Base-by-base conservation (phyloP, 2,888 invertebrate species). In the Autographa gamma region DNA sequence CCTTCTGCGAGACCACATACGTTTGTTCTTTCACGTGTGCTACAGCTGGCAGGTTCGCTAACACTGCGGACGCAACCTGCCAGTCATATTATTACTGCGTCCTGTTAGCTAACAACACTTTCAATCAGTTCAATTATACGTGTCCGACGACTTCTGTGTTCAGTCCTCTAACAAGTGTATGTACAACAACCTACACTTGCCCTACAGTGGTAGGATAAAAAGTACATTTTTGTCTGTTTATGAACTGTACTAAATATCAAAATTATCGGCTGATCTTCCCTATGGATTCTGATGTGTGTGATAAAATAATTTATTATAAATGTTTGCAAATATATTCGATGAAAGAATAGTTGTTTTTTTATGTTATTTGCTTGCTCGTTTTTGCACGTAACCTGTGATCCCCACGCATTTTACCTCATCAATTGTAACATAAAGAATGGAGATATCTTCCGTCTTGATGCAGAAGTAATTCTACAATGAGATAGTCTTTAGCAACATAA, bases 31-130 rank as follows among this genome's bases (percentile, higher is more conserved):
- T 56, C 25, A 56, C 54, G 54, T 56, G 54, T 13, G 11, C 54
- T 25, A 19, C 54, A 11, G 54, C 19, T 25, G 54, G 54, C 3
- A 56, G 54, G 11, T 56, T 56, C 25, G 19, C 54, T 9, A 56
- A 56, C 14, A 13, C 54, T 25, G 54, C 54, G 11, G 54, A 56
- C 19, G 13, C 54, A 25, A 56, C 19, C 0, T 56, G 54, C 54
- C 54, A 56, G 25, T 13, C 54, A 25, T 56, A 56, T 25, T 56
- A 56, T 4, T 56, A 56, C 18, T 56, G 54, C 54, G 54, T 56
- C 54, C 25, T 56, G 19, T 13, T 19, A 25, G 25, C 54, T 25
- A 19, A 25, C 18, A 18, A 13, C 5, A 56, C 54, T 13, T 56
- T 25, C 18, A 25, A 0, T 25, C 54, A 25, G 54, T 56, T 11